phyloP scores from a whole-genome alignment of 1,140 invertebrate genomes.

The Parapsyche elsis region DNA sequence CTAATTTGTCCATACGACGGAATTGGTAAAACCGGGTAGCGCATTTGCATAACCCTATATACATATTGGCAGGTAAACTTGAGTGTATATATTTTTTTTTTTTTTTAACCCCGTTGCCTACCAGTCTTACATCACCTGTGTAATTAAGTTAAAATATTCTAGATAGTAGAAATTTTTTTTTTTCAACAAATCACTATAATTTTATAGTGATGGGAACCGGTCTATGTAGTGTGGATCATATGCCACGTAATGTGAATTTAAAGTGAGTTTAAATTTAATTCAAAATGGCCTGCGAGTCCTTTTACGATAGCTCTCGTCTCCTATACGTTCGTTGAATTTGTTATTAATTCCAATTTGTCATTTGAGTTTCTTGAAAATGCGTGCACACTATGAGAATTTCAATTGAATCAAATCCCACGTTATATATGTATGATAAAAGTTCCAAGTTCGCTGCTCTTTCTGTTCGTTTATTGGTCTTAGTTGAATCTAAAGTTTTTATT shows the following conservation, averaged over 20 bases:
- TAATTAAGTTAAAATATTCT: neutral
- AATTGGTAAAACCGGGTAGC: neutral
- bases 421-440: no score
- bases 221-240: constrained; percentile 3
- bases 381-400: neutral
- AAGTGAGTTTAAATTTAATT: neutral
- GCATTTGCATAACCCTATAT: constrained; percentile 15
- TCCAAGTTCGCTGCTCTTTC: neutral
- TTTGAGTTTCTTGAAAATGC: neutral
- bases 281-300: neutral
- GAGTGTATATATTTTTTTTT: neutral
- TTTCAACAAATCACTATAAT: neutral
- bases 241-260: neutral
- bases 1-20: neutral
- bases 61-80: neutral
- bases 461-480: neutral
- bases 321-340: constrained; percentile 9
- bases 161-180: neutral
- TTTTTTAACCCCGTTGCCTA: neutral
- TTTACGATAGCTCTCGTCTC: constrained; percentile 5
- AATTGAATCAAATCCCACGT: neutral
- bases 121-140: neutral
- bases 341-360: constrained; percentile 11
- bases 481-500: neutral
- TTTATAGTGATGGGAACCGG: constrained; percentile 8